Evolutionary conservation across 2,888 invertebrate genomes (phyloP).

Genomic region (Aethes cnicana): DNA sequence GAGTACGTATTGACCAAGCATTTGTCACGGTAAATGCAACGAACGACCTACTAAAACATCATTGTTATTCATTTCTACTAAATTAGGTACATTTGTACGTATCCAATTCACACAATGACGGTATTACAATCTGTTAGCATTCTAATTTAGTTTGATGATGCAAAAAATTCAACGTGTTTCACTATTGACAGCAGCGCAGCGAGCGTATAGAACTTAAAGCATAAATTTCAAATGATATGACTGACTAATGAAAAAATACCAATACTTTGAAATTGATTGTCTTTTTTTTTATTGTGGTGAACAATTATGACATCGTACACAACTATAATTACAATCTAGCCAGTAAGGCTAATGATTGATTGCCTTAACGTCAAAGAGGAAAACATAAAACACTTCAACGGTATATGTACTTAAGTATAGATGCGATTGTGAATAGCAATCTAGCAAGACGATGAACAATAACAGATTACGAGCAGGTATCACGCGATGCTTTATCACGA

Average conservation of each 20-base stretch:
- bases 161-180: not conserved
- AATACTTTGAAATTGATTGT: too few relatives aligned
- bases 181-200: not conserved
- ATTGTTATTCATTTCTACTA: conserved; percentile 3
- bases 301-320: not conserved
- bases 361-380: not conserved
- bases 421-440: conserved; percentile 38
- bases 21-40: conserved; percentile 12
- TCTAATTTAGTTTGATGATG: conserved; percentile 7
- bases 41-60: conserved; percentile 10
- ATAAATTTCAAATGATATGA: too few relatives aligned
- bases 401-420: conserved; percentile 40
- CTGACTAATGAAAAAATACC: too few relatives aligned
- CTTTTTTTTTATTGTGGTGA: too few relatives aligned
- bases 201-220: too few relatives aligned
- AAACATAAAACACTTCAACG: conserved; percentile 11
- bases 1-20: conserved; percentile 18
- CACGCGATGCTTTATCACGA: conserved; percentile 41
- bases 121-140: conserved; percentile 15
- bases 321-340: not conserved
- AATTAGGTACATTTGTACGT: conserved; percentile 6
- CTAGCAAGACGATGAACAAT: conserved; percentile 43
- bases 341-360: too few relatives aligned
- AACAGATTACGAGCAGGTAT: conserved; percentile 39
- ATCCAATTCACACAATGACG: conserved; percentile 5